phyloP scores from a whole-genome alignment of 1,140 invertebrate genomes.

The Prorops nasuta region DNA sequence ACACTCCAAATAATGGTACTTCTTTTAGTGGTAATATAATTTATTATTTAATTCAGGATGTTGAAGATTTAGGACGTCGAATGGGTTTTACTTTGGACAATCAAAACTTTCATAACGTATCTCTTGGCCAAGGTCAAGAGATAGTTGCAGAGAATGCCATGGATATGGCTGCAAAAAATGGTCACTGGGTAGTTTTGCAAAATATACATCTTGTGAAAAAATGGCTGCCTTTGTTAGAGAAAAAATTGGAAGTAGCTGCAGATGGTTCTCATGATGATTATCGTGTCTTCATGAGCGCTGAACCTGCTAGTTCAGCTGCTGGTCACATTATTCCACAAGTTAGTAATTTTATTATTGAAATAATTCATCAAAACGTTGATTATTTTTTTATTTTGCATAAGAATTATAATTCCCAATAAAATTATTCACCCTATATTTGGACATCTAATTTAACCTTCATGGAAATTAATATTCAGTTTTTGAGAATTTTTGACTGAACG shows the following conservation, averaged over 20 bases:
- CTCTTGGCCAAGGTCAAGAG: conserved; percentile 96
- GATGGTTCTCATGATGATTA: conserved; percentile 77
- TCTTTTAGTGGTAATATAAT: too few relatives aligned
- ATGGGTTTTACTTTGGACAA: conserved; percentile 79
- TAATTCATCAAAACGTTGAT: not conserved
- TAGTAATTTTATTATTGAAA: not conserved
- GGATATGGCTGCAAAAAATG: conserved; percentile 79
- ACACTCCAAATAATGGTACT: not conserved
- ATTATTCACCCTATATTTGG: too few relatives aligned
- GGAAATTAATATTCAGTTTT: too few relatives aligned
- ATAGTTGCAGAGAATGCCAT: conserved; percentile 89
- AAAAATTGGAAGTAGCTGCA: conserved; percentile 82
- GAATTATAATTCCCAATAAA: too few relatives aligned
- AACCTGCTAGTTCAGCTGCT: conserved; percentile 81
- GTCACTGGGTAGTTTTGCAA: conserved; percentile 95
- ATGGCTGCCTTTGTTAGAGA: conserved; percentile 88
- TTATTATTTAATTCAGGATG: conserved; percentile 63
- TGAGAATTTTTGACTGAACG: too few relatives aligned
- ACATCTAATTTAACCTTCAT: too few relatives aligned
- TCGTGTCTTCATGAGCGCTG: conserved; percentile 90
- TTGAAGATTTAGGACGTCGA: conserved; percentile 84
- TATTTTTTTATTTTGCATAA: not conserved
- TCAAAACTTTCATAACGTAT: conserved; percentile 93
- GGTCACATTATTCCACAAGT: conserved; percentile 89
- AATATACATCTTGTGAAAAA: conserved; percentile 95